phyloP scores from a whole-genome alignment of 2,888 invertebrate genomes.

The Kryphioiulus occultus region DNA sequence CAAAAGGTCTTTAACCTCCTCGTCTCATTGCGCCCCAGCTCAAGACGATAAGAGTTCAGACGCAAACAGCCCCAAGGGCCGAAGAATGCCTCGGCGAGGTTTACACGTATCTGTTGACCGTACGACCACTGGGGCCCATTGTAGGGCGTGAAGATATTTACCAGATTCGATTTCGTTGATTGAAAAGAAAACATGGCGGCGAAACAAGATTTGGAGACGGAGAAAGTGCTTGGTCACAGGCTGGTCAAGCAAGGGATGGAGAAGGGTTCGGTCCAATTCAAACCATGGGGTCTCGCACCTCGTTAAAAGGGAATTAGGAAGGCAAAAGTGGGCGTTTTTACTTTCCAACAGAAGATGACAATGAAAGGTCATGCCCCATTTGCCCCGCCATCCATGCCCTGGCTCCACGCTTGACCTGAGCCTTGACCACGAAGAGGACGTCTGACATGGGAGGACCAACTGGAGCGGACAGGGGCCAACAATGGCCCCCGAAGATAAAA shows the following conservation, averaged over 20 bases:
- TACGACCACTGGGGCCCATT: neutral
- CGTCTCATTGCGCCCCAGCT: neutral
- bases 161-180: slow-evolving; percentile 14
- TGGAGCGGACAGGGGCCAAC: neutral
- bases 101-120: slow-evolving; percentile 18
- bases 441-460: neutral
- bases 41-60: neutral
- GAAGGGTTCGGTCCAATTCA: neutral
- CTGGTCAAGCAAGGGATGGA: neutral
- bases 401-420: neutral
- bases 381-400: neutral
- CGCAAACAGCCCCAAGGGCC: neutral
- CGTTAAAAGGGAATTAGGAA: slow-evolving; percentile 15
- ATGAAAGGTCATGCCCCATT: neutral
- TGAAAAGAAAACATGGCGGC: slow-evolving; percentile 6
- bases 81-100: neutral
- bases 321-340: neutral
- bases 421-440: neutral
- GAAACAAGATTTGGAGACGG: neutral
- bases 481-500: neutral
- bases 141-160: neutral
- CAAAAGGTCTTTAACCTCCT: neutral
- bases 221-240: neutral
- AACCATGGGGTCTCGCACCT: neutral
- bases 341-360: neutral